These are phyloP conservation scores for Poliocrania exsul DNA, from an alignment of 2,797 vertebrate genomes.

Conservation along the genomic window DNA sequence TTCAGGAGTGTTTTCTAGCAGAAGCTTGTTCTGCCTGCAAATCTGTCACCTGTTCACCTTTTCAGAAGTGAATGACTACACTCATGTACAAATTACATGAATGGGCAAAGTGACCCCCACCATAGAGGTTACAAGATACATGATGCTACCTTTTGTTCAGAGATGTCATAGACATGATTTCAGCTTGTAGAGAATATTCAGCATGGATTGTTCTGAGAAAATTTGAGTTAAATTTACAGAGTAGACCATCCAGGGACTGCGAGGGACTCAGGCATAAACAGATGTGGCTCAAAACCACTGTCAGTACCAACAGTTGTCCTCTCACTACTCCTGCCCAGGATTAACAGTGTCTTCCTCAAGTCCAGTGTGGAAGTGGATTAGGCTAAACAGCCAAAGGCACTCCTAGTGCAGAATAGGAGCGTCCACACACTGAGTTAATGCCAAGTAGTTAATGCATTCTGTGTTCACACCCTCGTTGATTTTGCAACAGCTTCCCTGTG, in stretches of 20 bases:
- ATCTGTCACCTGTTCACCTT: not conserved
- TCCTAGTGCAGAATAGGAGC: slow-evolving; percentile 10
- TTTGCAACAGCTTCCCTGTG: slow-evolving; percentile 70
- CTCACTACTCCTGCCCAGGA: not conserved
- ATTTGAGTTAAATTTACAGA: not conserved
- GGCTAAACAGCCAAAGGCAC: slow-evolving; percentile 35
- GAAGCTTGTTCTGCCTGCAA: not conserved
- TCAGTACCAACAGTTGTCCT: not conserved
- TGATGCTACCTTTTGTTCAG: not conserved
- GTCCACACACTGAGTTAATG: not conserved
- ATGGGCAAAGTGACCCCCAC: not conserved
- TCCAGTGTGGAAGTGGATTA: slow-evolving; percentile 13
- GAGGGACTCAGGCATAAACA: not conserved
- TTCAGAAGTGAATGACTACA: not conserved
- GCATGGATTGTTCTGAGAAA: not conserved
- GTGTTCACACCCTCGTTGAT: slow-evolving; percentile 55
- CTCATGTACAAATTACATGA: not conserved
- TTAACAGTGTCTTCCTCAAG: not conserved
- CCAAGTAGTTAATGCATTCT: slow-evolving; percentile 49
- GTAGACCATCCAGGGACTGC: not conserved
- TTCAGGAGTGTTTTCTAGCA: not conserved
- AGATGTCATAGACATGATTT: not conserved
- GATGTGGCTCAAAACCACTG: not conserved
- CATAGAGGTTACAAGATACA: not conserved
- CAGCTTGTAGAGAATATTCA: not conserved